Evolutionary conservation across 2,797 vertebrate species (phyloP), one percentile per base, ranked within the genome.

Genomic region (Enoplosus armatus): DNA sequence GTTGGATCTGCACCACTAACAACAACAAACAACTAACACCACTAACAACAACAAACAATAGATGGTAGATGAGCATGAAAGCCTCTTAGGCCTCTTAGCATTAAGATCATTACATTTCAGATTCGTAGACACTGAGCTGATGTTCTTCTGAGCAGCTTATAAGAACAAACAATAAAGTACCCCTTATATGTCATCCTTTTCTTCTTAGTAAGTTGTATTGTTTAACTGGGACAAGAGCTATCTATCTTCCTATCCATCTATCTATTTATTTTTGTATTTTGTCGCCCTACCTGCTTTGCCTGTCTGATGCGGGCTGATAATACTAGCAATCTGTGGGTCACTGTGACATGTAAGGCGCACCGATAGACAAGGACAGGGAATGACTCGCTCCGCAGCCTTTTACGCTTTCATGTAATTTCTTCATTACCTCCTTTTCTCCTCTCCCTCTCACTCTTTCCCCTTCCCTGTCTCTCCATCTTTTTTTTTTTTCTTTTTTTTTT

Each of bases 391-490:
- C 0, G 18, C 61, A 16, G 18, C 70, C 70, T 80, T 85, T 84
- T 55, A 73, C 31, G 16, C 66, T 29, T 50, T 87, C 82, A 86
- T 67, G 75, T 79, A 84, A 91, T 90, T 79, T 84, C 74, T 80
- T 89, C 82, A 87, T 85, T 85, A 85, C 51, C 69, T 78, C 66
- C 24, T 82, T 66, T 71, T 65, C 69, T 72, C 31, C 66, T 61
- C 59, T 85, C 74, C 22, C 66, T 80, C 58, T 68, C 62, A 84
- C 63, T 66, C 53, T 64, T 37, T 26, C 63, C 26, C 48, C 10
- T 27, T 70, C 72, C 77, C 59, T 51, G 27, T 84, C 56, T 43
- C 53, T 79, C 76, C 27, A 29, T 80, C 59, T 82, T 56, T 64
- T 29, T 59, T 33, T 39, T 55, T 58, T 43, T 69, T 63, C n/a